Percentiles rank a stretch among this genome's conserved stretches.
phyloP scores from a whole-genome alignment of 2,888 invertebrate genomes.

The Drosophila nr. fundita region DNA sequence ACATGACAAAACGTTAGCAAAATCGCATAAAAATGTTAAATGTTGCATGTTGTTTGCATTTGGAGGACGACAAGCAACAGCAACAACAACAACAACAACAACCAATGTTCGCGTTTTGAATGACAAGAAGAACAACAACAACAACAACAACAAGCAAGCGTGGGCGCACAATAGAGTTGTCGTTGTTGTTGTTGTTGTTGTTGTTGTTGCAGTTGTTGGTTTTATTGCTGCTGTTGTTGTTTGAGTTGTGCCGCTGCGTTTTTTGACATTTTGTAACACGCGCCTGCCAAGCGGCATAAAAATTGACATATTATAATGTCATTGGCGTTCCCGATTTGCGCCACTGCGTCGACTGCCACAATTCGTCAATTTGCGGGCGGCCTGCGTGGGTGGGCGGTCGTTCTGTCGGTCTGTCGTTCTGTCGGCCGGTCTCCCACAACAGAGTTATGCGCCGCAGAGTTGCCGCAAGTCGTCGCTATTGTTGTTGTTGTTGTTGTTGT shows the following conservation, averaged over 20 bases:
- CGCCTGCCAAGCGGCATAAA: slow-evolving; percentile 79
- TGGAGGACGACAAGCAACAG: slow-evolving; percentile 45
- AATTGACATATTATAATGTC: slow-evolving; percentile 82
- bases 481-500: slow-evolving; percentile 7
- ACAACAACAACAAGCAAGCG: slow-evolving; percentile 61
- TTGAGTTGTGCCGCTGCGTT: slow-evolving; percentile 67
- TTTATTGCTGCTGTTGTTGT: slow-evolving; percentile 36
- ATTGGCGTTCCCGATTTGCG: slow-evolving; percentile 77
- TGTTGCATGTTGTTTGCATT: slow-evolving; percentile 58
- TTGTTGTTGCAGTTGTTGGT: slow-evolving; percentile 25
- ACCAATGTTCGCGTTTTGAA: slow-evolving; percentile 44
- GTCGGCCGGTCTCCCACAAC: slow-evolving; percentile 7
- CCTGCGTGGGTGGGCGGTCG: slow-evolving; percentile 49
- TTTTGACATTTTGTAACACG: slow-evolving; percentile 78
- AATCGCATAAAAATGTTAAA: slow-evolving; percentile 63
- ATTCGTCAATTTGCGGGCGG: slow-evolving; percentile 55
- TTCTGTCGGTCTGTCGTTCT: neutral
- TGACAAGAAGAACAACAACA: slow-evolving; percentile 29
- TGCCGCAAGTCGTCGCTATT: slow-evolving; percentile 25
- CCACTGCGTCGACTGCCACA: slow-evolving; percentile 72
- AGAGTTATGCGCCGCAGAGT: slow-evolving; percentile 25
- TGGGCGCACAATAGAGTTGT: slow-evolving; percentile 78
- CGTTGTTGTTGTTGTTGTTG: slow-evolving; percentile 33
- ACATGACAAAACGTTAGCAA: slow-evolving; percentile 56
- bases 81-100: slow-evolving; percentile 32